Base-by-base conservation (phyloP, 1,140 invertebrate species). In the Cephus cinctus region DNA sequence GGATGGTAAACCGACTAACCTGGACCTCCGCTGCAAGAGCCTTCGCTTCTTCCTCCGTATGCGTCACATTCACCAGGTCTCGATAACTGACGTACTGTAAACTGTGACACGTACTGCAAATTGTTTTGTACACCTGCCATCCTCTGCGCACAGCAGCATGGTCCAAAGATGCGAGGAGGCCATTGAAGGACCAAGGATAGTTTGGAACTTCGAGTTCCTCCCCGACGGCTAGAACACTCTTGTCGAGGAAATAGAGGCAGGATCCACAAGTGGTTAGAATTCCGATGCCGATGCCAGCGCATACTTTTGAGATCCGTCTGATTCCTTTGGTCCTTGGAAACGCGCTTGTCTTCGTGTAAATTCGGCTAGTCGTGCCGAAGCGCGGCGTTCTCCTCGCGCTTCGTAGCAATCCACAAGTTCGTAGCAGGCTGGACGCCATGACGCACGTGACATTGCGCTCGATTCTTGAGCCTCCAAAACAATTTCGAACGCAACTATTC, bases 121-220 rank as follows among this genome's bases (percentile, higher is more conserved):
- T 95, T 79, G 98, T 92, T 77, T 98, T 98, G 78, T 98, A 98
- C 0, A 98, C 95, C 82, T 92, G 88, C 67, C 94, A 98, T 19
- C 95, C 95, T 62, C 95, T 84, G 16, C 94, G 86, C 32, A 97
- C 78, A 88, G 87, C 87, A 52, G 85, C 83, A 79, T 92, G 89
- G 75, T 96, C 92, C 51, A 93, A 72, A 32, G 90, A 82, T 39
- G 80, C 74, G 61, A 94, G 83, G 16, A 80, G 63, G 40, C 90
- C 90, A 61, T 81, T 80, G 63, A 96, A 93, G 56, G 66, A 83
- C 94, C 94, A 97, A 21, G 86, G 85, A 64, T 87, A 85, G 21
- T 85, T 80, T 4, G 87, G 86, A 15, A 91, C 78, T 75, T 96
- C 92, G 54, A 61, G 54, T 56, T 57, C 43, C 2, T 6, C 5